phyloP scores from a whole-genome alignment of 2,797 vertebrate species.

The Gymnodraco acuticeps region DNA sequence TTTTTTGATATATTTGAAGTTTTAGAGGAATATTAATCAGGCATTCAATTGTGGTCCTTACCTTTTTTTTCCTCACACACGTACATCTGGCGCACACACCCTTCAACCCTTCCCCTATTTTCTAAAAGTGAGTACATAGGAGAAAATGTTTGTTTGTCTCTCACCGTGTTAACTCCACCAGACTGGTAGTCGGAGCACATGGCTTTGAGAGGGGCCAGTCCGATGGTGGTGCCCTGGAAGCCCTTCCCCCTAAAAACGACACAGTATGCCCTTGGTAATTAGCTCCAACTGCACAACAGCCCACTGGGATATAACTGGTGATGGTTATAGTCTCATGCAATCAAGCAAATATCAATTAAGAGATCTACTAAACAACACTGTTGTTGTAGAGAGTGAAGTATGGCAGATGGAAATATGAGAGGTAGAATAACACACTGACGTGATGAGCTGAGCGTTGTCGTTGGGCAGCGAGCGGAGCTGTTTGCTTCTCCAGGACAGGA shows the following conservation, averaged over 20 bases:
- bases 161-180: conserved; percentile 96
- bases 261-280: conserved; percentile 50
- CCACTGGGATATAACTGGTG: conserved; percentile 8
- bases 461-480: conserved; percentile 88
- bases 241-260: conserved; percentile 87
- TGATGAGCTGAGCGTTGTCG: conserved; percentile 96
- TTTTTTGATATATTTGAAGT: neutral
- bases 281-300: conserved; percentile 41
- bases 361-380: neutral
- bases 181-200: conserved; percentile 98
- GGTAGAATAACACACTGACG: conserved; percentile 82
- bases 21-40: neutral
- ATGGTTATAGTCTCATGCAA: conserved; percentile 12
- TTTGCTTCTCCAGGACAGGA: conserved; percentile 94
- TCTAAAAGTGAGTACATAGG: neutral
- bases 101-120: too few relatives aligned
- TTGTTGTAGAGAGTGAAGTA: neutral
- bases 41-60: neutral
- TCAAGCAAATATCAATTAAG: conserved; percentile 18
- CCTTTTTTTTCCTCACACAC: neutral
- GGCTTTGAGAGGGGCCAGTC: conserved; percentile 94
- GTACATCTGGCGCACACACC: neutral
- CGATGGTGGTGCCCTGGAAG: conserved; percentile 95
- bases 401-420: neutral
- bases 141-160: conserved; percentile 43